These are phyloP conservation scores for Cinclus mexicanus DNA, from an alignment of 2,113 vertebrate genomes.

Conservation along the genomic window DNA sequence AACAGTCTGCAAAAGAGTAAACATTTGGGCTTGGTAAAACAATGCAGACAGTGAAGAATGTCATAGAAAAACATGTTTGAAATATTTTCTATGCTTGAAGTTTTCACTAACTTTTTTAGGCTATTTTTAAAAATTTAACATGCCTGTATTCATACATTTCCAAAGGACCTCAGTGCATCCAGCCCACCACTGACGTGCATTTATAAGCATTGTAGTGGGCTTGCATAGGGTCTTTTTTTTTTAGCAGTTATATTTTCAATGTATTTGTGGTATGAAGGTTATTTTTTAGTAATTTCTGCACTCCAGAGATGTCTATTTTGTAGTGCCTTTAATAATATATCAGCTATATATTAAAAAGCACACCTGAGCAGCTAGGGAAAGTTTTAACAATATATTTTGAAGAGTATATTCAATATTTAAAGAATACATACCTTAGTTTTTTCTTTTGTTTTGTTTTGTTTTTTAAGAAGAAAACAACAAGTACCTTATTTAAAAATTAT, in stretches of 20 bases:
- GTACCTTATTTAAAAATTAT: constrained; percentile 79
- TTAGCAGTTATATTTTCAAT: constrained; percentile 74
- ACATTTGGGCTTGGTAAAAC: constrained; percentile 53
- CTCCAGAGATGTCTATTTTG: constrained; percentile 84
- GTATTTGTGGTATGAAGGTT: constrained; percentile 85
- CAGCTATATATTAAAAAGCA: constrained; percentile 78
- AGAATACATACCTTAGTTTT: constrained; percentile 63
- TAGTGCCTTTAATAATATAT: constrained; percentile 82
- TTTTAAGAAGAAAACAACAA: constrained; percentile 61
- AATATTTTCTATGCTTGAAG: constrained; percentile 81
- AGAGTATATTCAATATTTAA: constrained; percentile 81
- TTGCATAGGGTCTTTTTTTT: constrained; percentile 68
- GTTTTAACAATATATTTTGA: constrained; percentile 77
- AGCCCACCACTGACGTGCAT: constrained; percentile 42
- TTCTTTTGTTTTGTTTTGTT: constrained; percentile 14
- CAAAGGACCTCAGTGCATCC: constrained; percentile 68
- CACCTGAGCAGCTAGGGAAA: constrained; percentile 75
- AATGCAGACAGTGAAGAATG: constrained; percentile 68
- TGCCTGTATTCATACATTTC: constrained; percentile 75
- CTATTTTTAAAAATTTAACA: constrained; percentile 69
- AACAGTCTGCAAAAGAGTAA: constrained; percentile 51
- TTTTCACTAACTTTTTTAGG: constrained; percentile 76
- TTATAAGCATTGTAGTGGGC: constrained; percentile 47
- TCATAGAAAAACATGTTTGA: constrained; percentile 30
- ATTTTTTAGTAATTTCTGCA: constrained; percentile 82